Conservation (phyloP, 2,797 vertebrate genomes). For the Leptodactylus fallax region DNA sequence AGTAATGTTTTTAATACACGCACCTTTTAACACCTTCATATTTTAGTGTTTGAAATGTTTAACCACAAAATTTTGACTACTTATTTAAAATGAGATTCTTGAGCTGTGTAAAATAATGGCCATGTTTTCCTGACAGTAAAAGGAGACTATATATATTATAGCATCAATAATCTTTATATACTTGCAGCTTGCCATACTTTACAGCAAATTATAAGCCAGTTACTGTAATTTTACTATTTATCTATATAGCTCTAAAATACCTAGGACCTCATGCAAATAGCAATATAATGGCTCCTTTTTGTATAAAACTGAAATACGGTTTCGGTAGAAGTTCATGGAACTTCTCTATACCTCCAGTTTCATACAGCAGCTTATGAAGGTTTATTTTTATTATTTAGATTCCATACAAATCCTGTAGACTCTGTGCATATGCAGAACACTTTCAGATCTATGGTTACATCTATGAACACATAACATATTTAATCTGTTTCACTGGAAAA, state of each 20-base stretch:
- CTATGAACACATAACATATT: too few species aligned
- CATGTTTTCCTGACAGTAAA: background rate
- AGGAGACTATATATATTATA: background rate
- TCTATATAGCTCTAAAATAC: background rate
- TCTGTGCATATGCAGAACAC: too few species aligned
- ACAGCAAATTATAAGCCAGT: background rate
- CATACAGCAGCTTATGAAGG: too few species aligned
- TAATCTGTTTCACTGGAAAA: too few species aligned
- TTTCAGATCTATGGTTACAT: too few species aligned
- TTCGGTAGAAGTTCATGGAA: background rate
- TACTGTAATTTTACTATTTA: background rate
- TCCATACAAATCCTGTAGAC: too few species aligned
- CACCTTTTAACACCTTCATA: background rate
- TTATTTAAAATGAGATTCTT: background rate
- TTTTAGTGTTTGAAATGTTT: background rate
- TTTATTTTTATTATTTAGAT: too few species aligned
- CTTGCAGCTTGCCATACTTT: background rate
- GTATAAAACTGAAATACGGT: background rate
- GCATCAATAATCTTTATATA: background rate
- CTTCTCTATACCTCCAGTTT: background rate
- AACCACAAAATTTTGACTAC: background rate
- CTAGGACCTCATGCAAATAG: background rate
- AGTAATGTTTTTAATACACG: background rate
- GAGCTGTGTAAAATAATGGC: background rate
- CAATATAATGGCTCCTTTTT: background rate